phyloP scores from a whole-genome alignment of 2,113 vertebrate species.

The Potamarius usumacintae region DNA sequence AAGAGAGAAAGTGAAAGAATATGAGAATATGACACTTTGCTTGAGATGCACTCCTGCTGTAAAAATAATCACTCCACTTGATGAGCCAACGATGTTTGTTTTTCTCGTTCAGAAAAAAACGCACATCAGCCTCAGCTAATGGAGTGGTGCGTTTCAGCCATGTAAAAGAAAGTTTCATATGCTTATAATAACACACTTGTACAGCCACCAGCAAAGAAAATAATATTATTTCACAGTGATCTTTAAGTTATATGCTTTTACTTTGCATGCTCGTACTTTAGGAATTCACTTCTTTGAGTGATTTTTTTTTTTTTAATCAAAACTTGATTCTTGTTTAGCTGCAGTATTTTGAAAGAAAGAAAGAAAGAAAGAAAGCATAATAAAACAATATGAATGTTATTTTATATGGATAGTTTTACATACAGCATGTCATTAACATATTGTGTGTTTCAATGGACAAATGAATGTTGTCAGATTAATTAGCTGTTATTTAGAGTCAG shows the following conservation, averaged over 20 bases:
- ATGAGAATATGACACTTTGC: background rate
- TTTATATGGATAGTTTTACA: constrained; percentile 2
- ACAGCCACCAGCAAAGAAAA: constrained; percentile 12
- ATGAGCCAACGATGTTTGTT: constrained; percentile 22
- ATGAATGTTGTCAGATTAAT: background rate
- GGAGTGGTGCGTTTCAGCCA: background rate
- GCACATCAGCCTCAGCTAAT: too few relatives aligned
- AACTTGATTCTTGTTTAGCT: too few relatives aligned
- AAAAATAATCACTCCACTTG: constrained; percentile 32
- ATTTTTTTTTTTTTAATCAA: background rate
- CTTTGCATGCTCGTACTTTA: background rate
- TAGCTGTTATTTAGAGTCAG: background rate
- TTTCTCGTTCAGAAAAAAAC: background rate
- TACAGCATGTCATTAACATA: constrained; percentile 7
- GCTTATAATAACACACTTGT: background rate
- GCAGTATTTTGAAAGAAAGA: too few relatives aligned
- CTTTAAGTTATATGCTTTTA: background rate
- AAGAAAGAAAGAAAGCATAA: background rate
- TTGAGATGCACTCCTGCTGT: constrained; percentile 35
- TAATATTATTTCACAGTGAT: constrained; percentile 20
- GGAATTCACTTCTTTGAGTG: background rate
- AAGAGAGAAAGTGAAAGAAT: background rate
- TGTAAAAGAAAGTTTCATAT: constrained; percentile 25
- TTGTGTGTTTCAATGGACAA: background rate
- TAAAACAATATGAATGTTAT: background rate